These are phyloP conservation scores for Acropternis orthonyx DNA, from an alignment of 2,797 vertebrate species.

Conservation along the genomic window DNA sequence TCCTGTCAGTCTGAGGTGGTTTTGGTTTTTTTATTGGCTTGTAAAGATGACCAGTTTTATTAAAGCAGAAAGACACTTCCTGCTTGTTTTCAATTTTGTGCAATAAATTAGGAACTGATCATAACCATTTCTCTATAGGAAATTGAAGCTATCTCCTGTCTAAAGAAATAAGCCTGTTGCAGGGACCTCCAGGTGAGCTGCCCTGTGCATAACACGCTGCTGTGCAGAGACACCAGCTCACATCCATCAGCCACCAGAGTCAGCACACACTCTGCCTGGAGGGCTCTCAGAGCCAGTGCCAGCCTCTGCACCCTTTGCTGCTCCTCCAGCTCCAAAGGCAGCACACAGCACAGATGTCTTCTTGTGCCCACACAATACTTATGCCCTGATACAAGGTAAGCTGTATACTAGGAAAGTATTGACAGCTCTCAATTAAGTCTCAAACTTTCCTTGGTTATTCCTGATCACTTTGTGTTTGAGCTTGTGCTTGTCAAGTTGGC, in stretches of 20 bases:
- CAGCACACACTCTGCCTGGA: not conserved
- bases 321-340: not conserved
- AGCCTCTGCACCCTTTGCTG: not conserved
- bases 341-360: not conserved
- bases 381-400: not conserved
- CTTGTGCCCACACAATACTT: not conserved
- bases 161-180: not conserved
- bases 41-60: not conserved
- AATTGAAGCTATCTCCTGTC: not conserved
- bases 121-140: not conserved
- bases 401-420: not conserved
- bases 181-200: not conserved
- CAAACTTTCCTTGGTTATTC: not conserved
- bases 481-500: not conserved
- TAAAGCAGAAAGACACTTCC: not conserved
- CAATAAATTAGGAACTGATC: not conserved
- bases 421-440: not conserved
- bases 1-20: not conserved
- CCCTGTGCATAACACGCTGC: accelerated
- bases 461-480: not conserved
- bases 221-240: not conserved
- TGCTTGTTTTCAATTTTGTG: not conserved
- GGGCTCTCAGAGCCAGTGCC: accelerated
- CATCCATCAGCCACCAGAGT: not conserved
- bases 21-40: not conserved